These are phyloP conservation scores for Pyrgus malvae DNA, from an alignment of 2,888 invertebrate genomes.

Conservation along the genomic window DNA sequence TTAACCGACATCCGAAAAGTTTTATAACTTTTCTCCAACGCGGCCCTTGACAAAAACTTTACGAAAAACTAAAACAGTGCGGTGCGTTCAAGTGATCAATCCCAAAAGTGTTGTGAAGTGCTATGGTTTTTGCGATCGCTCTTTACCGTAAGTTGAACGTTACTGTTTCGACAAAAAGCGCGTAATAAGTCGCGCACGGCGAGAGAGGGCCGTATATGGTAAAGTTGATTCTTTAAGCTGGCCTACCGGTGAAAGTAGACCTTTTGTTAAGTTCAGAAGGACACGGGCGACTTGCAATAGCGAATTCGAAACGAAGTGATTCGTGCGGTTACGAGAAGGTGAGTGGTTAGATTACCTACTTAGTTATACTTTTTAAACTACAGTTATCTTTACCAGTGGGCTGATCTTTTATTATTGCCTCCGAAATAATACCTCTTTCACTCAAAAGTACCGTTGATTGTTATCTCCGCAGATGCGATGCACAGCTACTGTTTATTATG, in stretches of 20 bases:
- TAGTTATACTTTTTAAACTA: conserved; percentile 56
- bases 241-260: conserved; percentile 76
- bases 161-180: conserved; percentile 75
- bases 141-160: conserved; percentile 76
- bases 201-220: conserved; percentile 71
- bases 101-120: conserved; percentile 55
- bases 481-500: conserved; percentile 22
- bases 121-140: conserved; percentile 60
- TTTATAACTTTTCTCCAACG: conserved; percentile 65
- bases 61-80: conserved; percentile 54
- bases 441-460: conserved; percentile 25
- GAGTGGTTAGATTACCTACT: conserved; percentile 68
- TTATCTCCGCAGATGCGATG: conserved; percentile 16
- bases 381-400: conserved; percentile 53
- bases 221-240: conserved; percentile 64
- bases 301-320: conserved; percentile 69
- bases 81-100: conserved; percentile 56
- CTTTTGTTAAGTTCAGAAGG: conserved; percentile 80
- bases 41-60: conserved; percentile 56
- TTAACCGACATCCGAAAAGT: conserved; percentile 68
- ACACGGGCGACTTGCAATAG: conserved; percentile 68
- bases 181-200: conserved; percentile 64
- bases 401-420: conserved; percentile 40
- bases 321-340: conserved; percentile 72
- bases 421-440: conserved; percentile 32